Percentiles rank a stretch among this genome's conserved stretches.
Evolutionary conservation across 2,888 invertebrate species (phyloP).

Genomic region (Caenorhabditis zanzibari): DNA sequence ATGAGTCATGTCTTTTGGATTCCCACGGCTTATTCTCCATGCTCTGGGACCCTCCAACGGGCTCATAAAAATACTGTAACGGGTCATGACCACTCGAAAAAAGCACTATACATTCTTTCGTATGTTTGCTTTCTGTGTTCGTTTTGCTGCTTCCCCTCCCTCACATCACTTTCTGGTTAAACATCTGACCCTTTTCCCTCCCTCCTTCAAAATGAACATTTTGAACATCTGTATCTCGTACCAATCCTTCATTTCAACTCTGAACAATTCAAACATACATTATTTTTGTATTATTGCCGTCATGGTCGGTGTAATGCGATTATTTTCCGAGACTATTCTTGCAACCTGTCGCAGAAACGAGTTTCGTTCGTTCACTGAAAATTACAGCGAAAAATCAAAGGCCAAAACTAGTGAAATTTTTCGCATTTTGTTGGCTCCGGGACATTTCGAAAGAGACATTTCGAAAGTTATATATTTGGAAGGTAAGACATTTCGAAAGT

Average conservation of each 20-base stretch:
- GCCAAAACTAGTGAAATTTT: too few species aligned
- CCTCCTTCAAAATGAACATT: background rate
- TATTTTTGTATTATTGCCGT: constrained; percentile 25
- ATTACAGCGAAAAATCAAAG: constrained; percentile 2
- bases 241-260: constrained; percentile 1
- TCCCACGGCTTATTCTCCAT: constrained; percentile 22
- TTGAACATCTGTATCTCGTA: constrained; percentile 15
- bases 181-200: constrained; percentile 16
- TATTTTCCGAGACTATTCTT: constrained; percentile 22
- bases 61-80: constrained; percentile 28
- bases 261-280: background rate
- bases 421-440: too few species aligned
- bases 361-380: background rate
- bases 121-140: constrained; percentile 1
- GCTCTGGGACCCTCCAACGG: background rate
- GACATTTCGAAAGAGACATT: too few species aligned
- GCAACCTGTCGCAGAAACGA: background rate
- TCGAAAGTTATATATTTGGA: too few species aligned
- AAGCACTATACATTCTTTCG: background rate
- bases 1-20: constrained; percentile 32
- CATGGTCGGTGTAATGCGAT: constrained; percentile 46
- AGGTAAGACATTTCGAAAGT: too few species aligned
- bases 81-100: constrained; percentile 43
- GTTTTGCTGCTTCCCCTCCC: constrained; percentile 2
- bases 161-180: constrained; percentile 14